A percentile compares a stretch with the other conserved stretches of the same genome.
These are phyloP conservation scores for Cladopsammia gracilis DNA, from an alignment of 64 coral and sea anemone genomes.

Conservation along the genomic window DNA sequence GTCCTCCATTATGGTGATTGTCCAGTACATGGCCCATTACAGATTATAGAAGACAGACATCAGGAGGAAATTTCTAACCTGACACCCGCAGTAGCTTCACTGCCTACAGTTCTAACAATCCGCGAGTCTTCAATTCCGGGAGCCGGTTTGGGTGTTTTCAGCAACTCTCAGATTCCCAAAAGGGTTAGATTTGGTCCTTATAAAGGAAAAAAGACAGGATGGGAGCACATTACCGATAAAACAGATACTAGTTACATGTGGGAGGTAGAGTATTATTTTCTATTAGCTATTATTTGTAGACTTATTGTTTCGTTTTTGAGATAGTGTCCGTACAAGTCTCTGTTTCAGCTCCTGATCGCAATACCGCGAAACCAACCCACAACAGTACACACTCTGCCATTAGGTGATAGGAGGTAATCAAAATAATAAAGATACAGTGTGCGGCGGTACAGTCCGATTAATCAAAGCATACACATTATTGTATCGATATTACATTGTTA, in stretches of 20 bases:
- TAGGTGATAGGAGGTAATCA: too few relatives aligned
- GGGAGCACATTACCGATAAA: constrained; percentile 64
- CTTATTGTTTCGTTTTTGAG: too few relatives aligned
- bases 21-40: constrained; percentile 70
- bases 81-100: constrained; percentile 39
- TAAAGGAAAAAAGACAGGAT: constrained; percentile 64
- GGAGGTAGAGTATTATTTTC: constrained; percentile 58
- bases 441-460: too few relatives aligned
- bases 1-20: constrained; percentile 84
- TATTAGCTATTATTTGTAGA: too few relatives aligned
- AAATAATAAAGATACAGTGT: too few relatives aligned
- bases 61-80: not conserved
- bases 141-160: constrained; percentile 70
- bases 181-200: constrained; percentile 69
- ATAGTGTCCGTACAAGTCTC: too few relatives aligned
- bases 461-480: too few relatives aligned
- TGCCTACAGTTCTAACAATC: constrained; percentile 64
- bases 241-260: constrained; percentile 74
- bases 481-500: too few relatives aligned
- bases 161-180: constrained; percentile 34
- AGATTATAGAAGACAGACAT: constrained; percentile 35
- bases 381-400: too few relatives aligned
- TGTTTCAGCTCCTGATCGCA: too few relatives aligned
- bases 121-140: constrained; percentile 43
- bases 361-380: too few relatives aligned